Evolutionary conservation across 2,797 vertebrate species (phyloP).

Genomic region (Epinephelus malabaricus): DNA sequence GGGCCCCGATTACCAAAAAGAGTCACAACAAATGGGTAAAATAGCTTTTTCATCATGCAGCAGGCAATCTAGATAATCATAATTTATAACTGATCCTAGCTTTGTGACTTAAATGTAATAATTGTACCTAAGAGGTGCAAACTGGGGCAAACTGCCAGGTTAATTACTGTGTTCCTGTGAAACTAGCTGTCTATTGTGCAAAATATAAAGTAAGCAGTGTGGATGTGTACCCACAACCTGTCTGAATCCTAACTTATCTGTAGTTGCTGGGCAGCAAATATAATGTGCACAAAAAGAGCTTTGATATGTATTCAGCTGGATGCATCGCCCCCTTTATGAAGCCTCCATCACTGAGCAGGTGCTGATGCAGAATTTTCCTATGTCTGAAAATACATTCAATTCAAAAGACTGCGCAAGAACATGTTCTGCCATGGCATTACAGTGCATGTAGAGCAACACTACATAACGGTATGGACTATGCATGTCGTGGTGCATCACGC

Average conservation of each 20-base stretch:
- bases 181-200: neutral
- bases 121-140: neutral
- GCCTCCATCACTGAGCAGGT: constrained; percentile 7
- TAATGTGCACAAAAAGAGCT: neutral
- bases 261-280: neutral
- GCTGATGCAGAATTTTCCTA: neutral
- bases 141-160: neutral
- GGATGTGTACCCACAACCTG: neutral
- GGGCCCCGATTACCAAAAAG: too few species aligned
- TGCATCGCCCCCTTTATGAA: neutral
- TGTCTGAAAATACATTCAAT: neutral
- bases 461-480: neutral
- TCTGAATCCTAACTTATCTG: neutral
- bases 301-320: constrained; percentile 15
- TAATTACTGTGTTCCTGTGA: neutral
- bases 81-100: too few species aligned
- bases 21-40: too few species aligned
- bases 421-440: neutral
- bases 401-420: neutral
- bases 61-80: too few species aligned
- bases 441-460: neutral
- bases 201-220: neutral
- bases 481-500: constrained; percentile 71
- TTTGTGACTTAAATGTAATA: neutral
- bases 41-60: too few species aligned